phyloP scores from a whole-genome alignment of 1,140 invertebrate species.

The Drosophila nigromelanica region DNA sequence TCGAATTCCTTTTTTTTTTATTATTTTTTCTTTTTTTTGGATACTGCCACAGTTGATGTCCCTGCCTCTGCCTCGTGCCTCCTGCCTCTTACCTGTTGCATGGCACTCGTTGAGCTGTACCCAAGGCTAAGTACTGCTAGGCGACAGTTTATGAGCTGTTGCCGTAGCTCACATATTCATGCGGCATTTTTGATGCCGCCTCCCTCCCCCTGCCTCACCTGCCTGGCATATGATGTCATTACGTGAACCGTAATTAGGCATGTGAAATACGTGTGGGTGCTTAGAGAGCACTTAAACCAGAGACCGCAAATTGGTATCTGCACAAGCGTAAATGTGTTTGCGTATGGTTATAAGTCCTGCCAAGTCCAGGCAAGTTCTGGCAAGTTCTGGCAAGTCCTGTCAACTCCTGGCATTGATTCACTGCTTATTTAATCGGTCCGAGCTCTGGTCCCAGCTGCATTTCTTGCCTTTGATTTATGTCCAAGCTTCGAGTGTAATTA shows the following conservation, averaged over 20 bases:
- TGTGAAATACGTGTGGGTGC: not conserved
- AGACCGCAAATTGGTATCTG: slow-evolving; percentile 14
- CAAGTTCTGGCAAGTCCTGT: too few relatives aligned
- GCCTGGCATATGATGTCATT: slow-evolving; percentile 39
- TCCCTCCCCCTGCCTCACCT: slow-evolving; percentile 16
- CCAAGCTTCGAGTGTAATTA: slow-evolving; percentile 11
- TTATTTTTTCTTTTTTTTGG: not conserved
- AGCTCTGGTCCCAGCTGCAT: not conserved
- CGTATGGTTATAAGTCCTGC: not conserved
- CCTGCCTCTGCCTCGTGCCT: not conserved
- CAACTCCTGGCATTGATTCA: not conserved
- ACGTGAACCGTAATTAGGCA: slow-evolving; percentile 48
- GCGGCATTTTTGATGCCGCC: slow-evolving; percentile 26
- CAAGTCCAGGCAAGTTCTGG: not conserved
- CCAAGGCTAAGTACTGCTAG: slow-evolving; percentile 13
- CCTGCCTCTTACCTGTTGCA: slow-evolving; percentile 53
- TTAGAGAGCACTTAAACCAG: slow-evolving; percentile 23
- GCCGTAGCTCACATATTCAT: slow-evolving; percentile 53
- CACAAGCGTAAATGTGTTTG: slow-evolving; percentile 17
- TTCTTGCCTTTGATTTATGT: not conserved
- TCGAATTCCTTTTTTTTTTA: slow-evolving; percentile 13
- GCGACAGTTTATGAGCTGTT: slow-evolving; percentile 16
- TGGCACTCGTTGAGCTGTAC: slow-evolving; percentile 8
- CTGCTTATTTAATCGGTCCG: not conserved
- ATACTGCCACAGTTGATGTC: slow-evolving; percentile 5